Percentiles rank a stretch among this genome's conserved stretches.
Evolutionary conservation across 2,888 invertebrate genomes (phyloP).

Genomic region (Drosophila parthenogenetica): DNA sequence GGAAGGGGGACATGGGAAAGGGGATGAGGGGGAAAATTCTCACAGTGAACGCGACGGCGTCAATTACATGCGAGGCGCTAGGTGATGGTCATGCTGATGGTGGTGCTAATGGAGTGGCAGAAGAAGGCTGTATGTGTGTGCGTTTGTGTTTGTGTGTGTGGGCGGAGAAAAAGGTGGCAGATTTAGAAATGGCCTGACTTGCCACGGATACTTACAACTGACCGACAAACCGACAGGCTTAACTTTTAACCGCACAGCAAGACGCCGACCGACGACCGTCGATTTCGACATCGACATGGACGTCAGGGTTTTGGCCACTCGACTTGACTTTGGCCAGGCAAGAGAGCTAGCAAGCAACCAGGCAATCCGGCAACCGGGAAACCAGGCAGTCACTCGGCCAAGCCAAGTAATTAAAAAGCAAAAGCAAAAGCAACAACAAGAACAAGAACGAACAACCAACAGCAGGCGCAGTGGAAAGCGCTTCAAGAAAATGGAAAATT

Average conservation of each 20-base stretch:
- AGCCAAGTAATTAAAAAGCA: constrained; percentile 75
- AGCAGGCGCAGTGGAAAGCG: constrained; percentile 31
- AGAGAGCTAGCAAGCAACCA: constrained; percentile 2
- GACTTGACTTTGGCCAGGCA: constrained; percentile 57
- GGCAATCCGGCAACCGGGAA: neutral
- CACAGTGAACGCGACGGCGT: constrained; percentile 59
- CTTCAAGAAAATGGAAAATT: constrained; percentile 71
- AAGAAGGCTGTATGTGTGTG: constrained; percentile 3
- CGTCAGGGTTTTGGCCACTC: constrained; percentile 68
- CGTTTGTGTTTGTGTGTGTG: neutral
- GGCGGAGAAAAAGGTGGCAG: neutral
- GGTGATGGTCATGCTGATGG: constrained; percentile 30
- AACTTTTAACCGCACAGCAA: constrained; percentile 74
- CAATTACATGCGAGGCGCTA: constrained; percentile 71
- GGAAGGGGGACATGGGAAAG: neutral
- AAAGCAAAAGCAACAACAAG: constrained; percentile 33
- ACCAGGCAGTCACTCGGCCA: constrained; percentile 10
- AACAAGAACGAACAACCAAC: constrained; percentile 3
- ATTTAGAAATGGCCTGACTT: constrained; percentile 19
- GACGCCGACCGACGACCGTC: constrained; percentile 38
- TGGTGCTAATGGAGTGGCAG: constrained; percentile 22
- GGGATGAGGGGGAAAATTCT: constrained; percentile 34
- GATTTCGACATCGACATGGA: constrained; percentile 61
- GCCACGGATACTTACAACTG: constrained; percentile 58
- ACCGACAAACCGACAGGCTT: constrained; percentile 58